These are phyloP conservation scores for Cybosia mesomella DNA, from an alignment of 2,888 invertebrate species.

Conservation along the genomic window DNA sequence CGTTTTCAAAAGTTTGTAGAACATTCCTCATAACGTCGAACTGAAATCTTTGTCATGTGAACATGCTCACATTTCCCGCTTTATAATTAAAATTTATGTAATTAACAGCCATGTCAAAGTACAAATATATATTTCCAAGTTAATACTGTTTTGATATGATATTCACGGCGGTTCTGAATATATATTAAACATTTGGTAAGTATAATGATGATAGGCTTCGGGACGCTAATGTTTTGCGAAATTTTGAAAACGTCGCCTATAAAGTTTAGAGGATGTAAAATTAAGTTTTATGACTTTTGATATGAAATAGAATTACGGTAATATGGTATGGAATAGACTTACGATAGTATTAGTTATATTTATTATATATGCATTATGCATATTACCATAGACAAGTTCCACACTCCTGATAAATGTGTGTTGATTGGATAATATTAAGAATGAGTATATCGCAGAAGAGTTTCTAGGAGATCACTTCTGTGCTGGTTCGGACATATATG, in stretches of 20 bases:
- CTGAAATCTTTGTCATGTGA: constrained; percentile 18
- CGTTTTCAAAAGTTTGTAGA: constrained; percentile 9
- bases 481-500: too few species aligned
- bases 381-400: too few species aligned
- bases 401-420: too few species aligned
- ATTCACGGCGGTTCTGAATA: constrained; percentile 17
- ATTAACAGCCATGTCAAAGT: constrained; percentile 13
- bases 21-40: constrained; percentile 12
- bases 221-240: constrained; percentile 1
- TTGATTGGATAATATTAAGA: too few species aligned
- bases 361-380: too few species aligned
- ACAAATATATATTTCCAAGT: constrained; percentile 12
- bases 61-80: constrained; percentile 17
- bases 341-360: background rate
- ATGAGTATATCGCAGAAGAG: too few species aligned
- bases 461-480: too few species aligned
- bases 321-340: background rate
- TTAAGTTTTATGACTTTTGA: background rate
- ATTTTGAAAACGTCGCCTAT: background rate
- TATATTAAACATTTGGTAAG: constrained; percentile 13
- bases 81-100: constrained; percentile 25
- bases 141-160: constrained; percentile 10
- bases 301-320: background rate
- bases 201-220: constrained; percentile 4
- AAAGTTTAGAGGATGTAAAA: background rate